Evolutionary conservation across 2,888 invertebrate genomes (phyloP), one percentile per base, ranked within the genome.

Genomic region (Drosophila yooni): DNA sequence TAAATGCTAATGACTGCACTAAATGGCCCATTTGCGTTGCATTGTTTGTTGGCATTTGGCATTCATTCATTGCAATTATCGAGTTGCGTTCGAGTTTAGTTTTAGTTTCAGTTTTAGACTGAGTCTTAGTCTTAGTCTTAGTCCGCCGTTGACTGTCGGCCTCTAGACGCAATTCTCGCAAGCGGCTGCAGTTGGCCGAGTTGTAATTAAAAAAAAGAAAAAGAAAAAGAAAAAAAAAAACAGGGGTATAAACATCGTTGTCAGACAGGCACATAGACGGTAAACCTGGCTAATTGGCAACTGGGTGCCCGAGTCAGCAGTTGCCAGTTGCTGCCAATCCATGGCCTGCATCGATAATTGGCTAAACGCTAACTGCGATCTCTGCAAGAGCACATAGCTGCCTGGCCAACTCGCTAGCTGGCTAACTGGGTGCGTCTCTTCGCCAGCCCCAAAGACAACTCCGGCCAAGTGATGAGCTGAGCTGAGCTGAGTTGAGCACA

Each of bases 1-100:
- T 83, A 79, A 88, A 83, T 89, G 89, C 89, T 89, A 86, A 86
- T 86, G 88, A 87, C 71, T 84, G 74, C 79, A 75, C 84, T 88
- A 88, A 88, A 87, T 82, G 87, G 69, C 56, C 77, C 86, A 83
- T 83, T 89, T 79, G 76, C 64, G 63, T 75, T 72, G 74, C 81
- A 78, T 80, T 82, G 77, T 82, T 74, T 75, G 77, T 21, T 81
- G 73, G 66, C 82, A 74, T 77, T 82, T 80, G 80, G 82, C 84
- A 84, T 87, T 86, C 82, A 80, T 76, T 82, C 76, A 82, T 71
- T 71, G 87, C 83, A 86, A 83, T 86, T 86, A 84, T 70, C 63
- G 54, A 54, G 58, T 52, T 50, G 58, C 33, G 27, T 40, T 61
- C 33, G 33, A 38, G 59, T 50, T 59, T 43, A 29, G 33, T 54